A percentile compares a stretch with the other conserved stretches of the same genome.
Conservation (phyloP, 2,888 invertebrate species). For the Harpagoxenus sublaevis region DNA sequence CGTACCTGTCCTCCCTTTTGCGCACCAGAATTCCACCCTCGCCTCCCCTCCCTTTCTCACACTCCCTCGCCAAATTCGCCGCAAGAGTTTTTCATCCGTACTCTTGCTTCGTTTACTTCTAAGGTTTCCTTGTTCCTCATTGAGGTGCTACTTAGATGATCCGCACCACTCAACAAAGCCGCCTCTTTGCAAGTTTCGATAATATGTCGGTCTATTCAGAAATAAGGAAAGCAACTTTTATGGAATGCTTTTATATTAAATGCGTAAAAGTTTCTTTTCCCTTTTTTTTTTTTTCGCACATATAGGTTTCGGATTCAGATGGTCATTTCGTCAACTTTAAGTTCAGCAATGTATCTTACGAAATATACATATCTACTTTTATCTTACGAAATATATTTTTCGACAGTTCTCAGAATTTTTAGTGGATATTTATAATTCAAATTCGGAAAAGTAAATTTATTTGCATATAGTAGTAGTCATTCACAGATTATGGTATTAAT, state of each 20-base stretch:
- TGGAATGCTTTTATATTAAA: background rate
- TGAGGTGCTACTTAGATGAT: constrained; percentile 2
- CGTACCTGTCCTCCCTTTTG: constrained; percentile 35
- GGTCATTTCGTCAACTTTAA: background rate
- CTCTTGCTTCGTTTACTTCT: constrained; percentile 32
- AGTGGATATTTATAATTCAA: background rate
- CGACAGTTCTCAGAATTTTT: background rate
- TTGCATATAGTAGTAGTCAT: background rate
- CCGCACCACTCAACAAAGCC: background rate
- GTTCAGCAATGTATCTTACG: background rate
- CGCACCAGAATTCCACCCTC: constrained; percentile 23
- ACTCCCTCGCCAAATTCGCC: background rate
- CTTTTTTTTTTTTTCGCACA: background rate
- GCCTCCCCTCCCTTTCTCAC: background rate
- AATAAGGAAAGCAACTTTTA: background rate
- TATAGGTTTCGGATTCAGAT: background rate
- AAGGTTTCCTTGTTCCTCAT: constrained; percentile 18
- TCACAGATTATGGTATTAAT: constrained; percentile 10
- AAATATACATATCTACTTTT: background rate
- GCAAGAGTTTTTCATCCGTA: constrained; percentile 3
- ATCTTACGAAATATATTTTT: background rate
- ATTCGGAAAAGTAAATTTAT: background rate
- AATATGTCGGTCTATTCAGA: background rate
- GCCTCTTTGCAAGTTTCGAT: background rate
- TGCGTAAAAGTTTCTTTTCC: background rate